Conservation (phyloP, 2,797 vertebrate genomes). For the Calcarius lapponicus region DNA sequence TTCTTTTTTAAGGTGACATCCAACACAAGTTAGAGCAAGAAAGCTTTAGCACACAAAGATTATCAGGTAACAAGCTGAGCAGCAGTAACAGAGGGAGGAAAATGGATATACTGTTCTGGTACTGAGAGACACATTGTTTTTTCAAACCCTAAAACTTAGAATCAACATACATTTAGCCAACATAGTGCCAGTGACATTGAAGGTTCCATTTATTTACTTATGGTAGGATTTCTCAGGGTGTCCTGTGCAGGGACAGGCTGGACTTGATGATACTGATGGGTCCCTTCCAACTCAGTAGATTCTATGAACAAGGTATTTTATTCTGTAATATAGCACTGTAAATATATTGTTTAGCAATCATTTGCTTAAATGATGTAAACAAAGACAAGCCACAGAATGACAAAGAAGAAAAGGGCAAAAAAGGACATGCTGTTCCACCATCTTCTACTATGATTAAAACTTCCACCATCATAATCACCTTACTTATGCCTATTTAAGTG, state of each 20-base stretch:
- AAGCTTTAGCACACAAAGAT: neutral
- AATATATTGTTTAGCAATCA: neutral
- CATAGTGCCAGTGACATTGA: neutral
- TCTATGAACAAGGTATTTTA: neutral
- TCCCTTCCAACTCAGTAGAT: neutral
- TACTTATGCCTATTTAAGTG: neutral
- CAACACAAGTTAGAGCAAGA: neutral
- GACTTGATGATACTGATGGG: rapidly evolving
- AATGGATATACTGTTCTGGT: neutral
- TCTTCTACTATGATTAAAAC: neutral
- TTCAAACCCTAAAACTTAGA: neutral
- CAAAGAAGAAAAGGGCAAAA: neutral
- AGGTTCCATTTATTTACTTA: neutral
- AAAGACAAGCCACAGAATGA: neutral
- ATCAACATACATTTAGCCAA: neutral
- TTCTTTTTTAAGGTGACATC: neutral
- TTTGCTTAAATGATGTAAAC: neutral
- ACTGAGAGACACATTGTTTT: neutral
- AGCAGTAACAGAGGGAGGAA: neutral
- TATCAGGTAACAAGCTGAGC: neutral
- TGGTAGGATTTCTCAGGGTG: neutral
- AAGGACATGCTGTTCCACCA: neutral
- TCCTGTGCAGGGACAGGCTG: neutral
- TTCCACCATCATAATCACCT: neutral
- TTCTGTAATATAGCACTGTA: neutral